Percentiles rank a stretch among this genome's conserved stretches.
Conservation (phyloP, 2,113 vertebrate genomes). For the Chloropsis hardwickii region DNA sequence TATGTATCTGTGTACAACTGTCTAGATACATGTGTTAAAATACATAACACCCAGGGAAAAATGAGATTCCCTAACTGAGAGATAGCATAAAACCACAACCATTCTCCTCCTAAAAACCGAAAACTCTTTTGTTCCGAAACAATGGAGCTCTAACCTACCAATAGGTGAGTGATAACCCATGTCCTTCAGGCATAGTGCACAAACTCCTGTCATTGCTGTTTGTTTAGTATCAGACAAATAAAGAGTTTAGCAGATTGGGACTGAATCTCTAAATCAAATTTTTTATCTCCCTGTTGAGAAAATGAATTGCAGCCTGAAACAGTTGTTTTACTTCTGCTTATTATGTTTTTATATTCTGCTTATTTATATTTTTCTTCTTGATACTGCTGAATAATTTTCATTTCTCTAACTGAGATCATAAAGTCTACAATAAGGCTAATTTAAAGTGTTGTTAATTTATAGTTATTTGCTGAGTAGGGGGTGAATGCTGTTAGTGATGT, state of each 20-base stretch:
- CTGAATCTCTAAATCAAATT: neutral
- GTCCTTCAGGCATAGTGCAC: neutral
- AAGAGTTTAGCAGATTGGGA: neutral
- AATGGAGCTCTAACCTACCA: neutral
- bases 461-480: neutral
- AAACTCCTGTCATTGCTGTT: neutral
- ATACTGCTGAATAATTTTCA: neutral
- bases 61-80: neutral
- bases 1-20: fast-evolving
- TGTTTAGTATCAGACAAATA: neutral
- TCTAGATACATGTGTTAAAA: neutral
- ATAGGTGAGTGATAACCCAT: neutral
- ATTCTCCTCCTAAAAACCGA: neutral
- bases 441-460: neutral
- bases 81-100: neutral
- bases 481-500: neutral
- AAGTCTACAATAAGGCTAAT: neutral
- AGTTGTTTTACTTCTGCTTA: neutral
- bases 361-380: neutral
- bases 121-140: neutral
- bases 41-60: neutral
- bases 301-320: neutral
- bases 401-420: neutral
- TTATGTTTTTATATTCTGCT: neutral
- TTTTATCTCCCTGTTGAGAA: neutral